Percentiles rank a stretch among this genome's conserved stretches.
Evolutionary conservation across 2,113 vertebrate genomes (phyloP).

Genomic region (Cairina moschata): DNA sequence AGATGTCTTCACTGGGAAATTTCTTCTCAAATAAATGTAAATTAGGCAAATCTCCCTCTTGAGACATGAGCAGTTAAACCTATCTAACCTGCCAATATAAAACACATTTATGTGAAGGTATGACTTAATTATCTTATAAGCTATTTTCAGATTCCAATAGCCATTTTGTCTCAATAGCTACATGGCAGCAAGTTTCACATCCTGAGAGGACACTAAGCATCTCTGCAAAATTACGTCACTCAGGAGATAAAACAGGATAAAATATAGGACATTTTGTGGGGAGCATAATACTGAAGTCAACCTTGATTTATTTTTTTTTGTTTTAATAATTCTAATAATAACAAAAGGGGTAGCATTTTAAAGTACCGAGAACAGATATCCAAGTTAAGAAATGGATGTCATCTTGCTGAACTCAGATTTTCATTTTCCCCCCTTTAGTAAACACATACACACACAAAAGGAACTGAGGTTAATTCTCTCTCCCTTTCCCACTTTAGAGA

Average conservation of each 20-base stretch:
- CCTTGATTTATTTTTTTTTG: neutral
- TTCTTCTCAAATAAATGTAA: neutral
- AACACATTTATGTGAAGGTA: neutral
- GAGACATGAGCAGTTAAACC: neutral
- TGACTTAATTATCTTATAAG: neutral
- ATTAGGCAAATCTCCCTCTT: neutral
- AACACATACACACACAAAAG: neutral
- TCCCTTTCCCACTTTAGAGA: neutral
- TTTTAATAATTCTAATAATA: neutral
- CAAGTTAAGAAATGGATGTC: neutral
- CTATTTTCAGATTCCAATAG: neutral
- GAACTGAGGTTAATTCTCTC: neutral
- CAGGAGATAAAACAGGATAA: neutral
- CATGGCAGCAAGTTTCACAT: neutral
- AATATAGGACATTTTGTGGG: neutral
- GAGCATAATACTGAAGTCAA: neutral
- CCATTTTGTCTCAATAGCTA: neutral
- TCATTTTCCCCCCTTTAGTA: neutral
- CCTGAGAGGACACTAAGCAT: neutral
- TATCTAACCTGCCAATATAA: neutral
- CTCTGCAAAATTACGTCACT: neutral
- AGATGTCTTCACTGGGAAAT: neutral
- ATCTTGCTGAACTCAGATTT: neutral
- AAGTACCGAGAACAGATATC: neutral
- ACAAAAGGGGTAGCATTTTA: neutral